Evolutionary conservation across 2,888 invertebrate species (phyloP).

Genomic region (Myopa testacea): DNA sequence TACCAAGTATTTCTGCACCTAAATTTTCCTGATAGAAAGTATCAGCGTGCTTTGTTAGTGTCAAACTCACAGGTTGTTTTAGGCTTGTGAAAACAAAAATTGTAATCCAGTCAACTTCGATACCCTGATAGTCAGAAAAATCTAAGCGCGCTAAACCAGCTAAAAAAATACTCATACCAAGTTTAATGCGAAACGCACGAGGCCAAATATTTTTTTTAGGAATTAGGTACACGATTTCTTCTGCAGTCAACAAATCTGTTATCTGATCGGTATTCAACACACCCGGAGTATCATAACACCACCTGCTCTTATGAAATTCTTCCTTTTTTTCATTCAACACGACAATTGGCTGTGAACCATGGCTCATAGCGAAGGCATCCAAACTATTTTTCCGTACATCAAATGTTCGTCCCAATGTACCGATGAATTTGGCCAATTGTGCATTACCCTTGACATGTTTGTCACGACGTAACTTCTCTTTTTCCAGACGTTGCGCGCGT

Average conservation of each 20-base stretch:
- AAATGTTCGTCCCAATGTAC: slow-evolving; percentile 72
- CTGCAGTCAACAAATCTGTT: slow-evolving; percentile 83
- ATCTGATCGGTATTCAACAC: slow-evolving; percentile 90
- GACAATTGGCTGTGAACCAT: slow-evolving; percentile 59
- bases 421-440: slow-evolving; percentile 74
- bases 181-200: slow-evolving; percentile 77
- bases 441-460: slow-evolving; percentile 70
- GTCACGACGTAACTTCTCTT: slow-evolving; percentile 71
- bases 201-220: slow-evolving; percentile 81
- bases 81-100: slow-evolving; percentile 85
- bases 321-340: slow-evolving; percentile 73
- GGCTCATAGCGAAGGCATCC: slow-evolving; percentile 66
- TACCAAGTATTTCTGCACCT: slow-evolving; percentile 78
- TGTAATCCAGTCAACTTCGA: slow-evolving; percentile 66
- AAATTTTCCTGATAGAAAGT: slow-evolving; percentile 78
- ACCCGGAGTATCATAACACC: slow-evolving; percentile 97
- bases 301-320: slow-evolving; percentile 76
- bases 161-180: slow-evolving; percentile 80
- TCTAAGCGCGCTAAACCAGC: slow-evolving; percentile 92
- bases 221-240: slow-evolving; percentile 81
- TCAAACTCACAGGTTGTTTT: slow-evolving; percentile 82
- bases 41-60: slow-evolving; percentile 77
- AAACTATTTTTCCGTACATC: slow-evolving; percentile 49
- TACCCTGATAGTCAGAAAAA: slow-evolving; percentile 69
- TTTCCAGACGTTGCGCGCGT: slow-evolving; percentile 67